Evolutionary conservation across 1,140 invertebrate species (phyloP), one percentile per base, ranked within the genome.

Genomic region (Drosophila simulans): DNA sequence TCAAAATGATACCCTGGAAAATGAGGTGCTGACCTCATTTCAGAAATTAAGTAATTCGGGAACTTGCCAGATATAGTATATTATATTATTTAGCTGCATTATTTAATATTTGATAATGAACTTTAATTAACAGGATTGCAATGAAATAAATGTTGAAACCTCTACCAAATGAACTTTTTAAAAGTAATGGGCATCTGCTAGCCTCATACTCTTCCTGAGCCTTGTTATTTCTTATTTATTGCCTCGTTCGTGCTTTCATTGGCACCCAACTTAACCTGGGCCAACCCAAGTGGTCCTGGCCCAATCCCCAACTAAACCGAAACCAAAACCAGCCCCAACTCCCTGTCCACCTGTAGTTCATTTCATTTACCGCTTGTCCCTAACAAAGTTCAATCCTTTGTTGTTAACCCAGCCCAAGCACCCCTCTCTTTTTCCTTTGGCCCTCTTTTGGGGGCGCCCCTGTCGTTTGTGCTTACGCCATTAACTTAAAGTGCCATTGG

Each of bases 331-430:
- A 22, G 4, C 25, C 45, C 27, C 10, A 7, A 3, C 15, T 22
- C 10, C 45, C 1, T 25, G 20, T 60, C 27, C 70, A 63, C 77
- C 82, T 85, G 82, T 76, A 86, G 78, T 86, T 86, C 79, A 86
- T 76, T 82, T 86, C 78, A 75, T 78, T 82, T 88, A 73, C 65
- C 73, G 69, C 48, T 46, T 48, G 52, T 64, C 43, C 27, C 57
- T 48, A 42, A 57, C 60, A 85, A 86, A 76, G 65, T 76, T 76
- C 65, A 88, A 86, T 72, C 75, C 78, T 72, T 86, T 80, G 56
- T 63, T 63, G 46, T 54, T 42, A 8, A 8, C 51, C 48, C 11
- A 45, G 2, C 11, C 17, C 42, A 3, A 3, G 13, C 25, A 2
- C 8, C 22, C 51, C 1, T n/a, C 3, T 12, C 4, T 1, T 37